These are phyloP conservation scores for Nannospalax galili DNA, from an alignment of 2,113 vertebrate genomes.

Conservation along the genomic window DNA sequence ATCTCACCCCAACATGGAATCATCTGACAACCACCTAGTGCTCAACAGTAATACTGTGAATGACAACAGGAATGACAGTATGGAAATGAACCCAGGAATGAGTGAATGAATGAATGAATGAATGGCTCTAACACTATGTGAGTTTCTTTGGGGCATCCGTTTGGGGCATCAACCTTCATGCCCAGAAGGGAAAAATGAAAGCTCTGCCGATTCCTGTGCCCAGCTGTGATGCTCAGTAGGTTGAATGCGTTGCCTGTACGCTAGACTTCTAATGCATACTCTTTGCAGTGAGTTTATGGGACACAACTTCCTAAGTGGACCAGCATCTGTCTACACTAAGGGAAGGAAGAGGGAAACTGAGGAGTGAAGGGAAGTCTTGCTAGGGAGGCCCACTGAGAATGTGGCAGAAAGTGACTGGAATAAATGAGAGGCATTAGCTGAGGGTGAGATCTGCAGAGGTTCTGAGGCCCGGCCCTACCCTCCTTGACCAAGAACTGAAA, in stretches of 20 bases:
- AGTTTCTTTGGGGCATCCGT: neutral
- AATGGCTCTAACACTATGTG: neutral
- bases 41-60: neutral
- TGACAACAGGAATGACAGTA: neutral
- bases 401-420: neutral
- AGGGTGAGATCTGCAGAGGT: neutral
- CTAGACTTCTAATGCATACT: neutral
- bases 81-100: neutral
- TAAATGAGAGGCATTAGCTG: no score
- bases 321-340: neutral
- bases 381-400: neutral
- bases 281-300: neutral
- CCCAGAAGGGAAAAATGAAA: neutral
- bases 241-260: neutral
- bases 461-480: neutral
- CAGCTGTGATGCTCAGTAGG: no score
- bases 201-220: rapidly evolving
- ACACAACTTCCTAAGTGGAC: no score
- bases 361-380: neutral
- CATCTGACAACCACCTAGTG: neutral
- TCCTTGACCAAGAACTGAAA: neutral
- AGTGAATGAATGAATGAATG: neutral
- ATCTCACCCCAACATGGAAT: neutral
- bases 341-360: no score
- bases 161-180: neutral